Base-by-base conservation (phyloP, 2,888 invertebrate genomes). In the Rhingia campestris region DNA sequence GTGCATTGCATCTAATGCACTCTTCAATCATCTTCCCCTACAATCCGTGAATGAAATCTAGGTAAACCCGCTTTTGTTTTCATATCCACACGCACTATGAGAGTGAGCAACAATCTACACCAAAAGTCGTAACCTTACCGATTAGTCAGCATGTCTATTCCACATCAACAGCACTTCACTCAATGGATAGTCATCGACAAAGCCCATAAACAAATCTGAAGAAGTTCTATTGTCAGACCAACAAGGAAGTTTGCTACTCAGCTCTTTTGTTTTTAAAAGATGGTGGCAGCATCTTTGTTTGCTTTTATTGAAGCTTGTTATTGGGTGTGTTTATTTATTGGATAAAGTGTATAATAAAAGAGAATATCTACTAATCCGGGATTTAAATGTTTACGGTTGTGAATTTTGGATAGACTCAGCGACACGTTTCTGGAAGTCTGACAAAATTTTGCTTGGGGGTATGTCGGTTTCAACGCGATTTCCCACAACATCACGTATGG, bases 391-490 rank as follows among this genome's bases (percentile, higher is more conserved):
- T 9, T 22, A 22, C 22, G 22, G 2, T 22, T 22, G 22, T 77
- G 39, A 79, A 58, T 82, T 45, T 59, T 47, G 74, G 10, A 64
- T 6, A 0, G 45, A 30, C 33, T 84, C 70, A 0, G 80, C 14
- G 6, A 84, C 79, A 22, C 88, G 87, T 66, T 89, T 87, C 69
- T 90, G 90, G 81, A 91, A 91, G 7, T 91, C 91, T 30, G 87
- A 75, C 41, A 91, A 86, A 63, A 91, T 91, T 75, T 88, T 90
- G 73, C 91, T 91, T 6, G 89, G 88, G 0, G 91, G 91, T 45
- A 91, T 89, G 51, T 90, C 90, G 12, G 91, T 91, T 76, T 90
- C 91, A 56, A 91, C 89, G 33, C 90, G 89, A 63, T 89, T 90
- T 51, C 89, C 90, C n/a, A 88, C 84, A 54, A 91, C 87, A 67